Evolutionary conservation across 1,140 invertebrate genomes (phyloP).

Genomic region (Lysiphlebus fabarum): DNA sequence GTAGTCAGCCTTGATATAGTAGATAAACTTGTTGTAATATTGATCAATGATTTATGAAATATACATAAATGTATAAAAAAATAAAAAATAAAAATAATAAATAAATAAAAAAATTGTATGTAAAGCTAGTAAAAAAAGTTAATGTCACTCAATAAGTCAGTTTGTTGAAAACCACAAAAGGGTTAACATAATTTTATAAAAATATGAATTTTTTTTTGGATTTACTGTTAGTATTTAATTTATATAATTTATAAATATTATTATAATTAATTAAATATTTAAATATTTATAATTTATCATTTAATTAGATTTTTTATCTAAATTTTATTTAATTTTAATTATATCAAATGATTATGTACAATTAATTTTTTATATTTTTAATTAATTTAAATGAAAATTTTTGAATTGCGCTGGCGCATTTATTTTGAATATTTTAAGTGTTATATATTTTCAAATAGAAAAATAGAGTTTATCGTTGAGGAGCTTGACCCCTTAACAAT

Average conservation of each 20-base stretch:
- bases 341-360: too few relatives aligned
- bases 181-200: too few relatives aligned
- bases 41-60: too few relatives aligned
- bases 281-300: not conserved
- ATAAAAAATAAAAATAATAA: too few relatives aligned
- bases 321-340: not conserved
- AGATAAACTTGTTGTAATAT: too few relatives aligned
- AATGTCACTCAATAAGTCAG: slow-evolving; percentile 29
- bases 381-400: too few relatives aligned
- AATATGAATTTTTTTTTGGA: slow-evolving; percentile 37
- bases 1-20: too few relatives aligned
- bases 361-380: too few relatives aligned
- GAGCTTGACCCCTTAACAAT: slow-evolving; percentile 45
- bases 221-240: slow-evolving; percentile 42
- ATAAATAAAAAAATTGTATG: too few relatives aligned
- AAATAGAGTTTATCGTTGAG: slow-evolving; percentile 9
- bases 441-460: not conserved
- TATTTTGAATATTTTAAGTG: not conserved
- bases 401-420: slow-evolving; percentile 17
- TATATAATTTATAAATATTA: not conserved
- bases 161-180: not conserved
- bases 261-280: too few relatives aligned
- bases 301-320: too few relatives aligned
- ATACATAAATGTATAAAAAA: too few relatives aligned
- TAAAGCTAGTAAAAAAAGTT: slow-evolving; percentile 11